Conservation (phyloP, 1,140 invertebrate species). For the Sycophila sp. region DNA sequence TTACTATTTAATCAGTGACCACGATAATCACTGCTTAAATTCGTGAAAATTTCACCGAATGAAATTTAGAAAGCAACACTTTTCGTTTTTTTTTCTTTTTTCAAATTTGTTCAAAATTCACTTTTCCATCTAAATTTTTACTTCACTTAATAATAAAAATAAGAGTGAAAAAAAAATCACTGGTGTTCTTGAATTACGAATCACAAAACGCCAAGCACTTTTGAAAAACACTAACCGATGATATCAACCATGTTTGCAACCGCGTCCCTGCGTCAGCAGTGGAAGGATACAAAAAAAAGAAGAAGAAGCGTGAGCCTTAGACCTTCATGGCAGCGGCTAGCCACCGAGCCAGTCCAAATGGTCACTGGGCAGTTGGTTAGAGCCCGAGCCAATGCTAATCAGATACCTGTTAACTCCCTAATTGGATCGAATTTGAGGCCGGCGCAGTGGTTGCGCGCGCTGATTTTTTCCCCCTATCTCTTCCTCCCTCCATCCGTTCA, state of each 20-base stretch:
- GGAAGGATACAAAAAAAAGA: not conserved
- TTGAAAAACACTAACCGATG: constrained; percentile 43
- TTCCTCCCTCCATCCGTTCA: not conserved
- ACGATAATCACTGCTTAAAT: too few relatives aligned
- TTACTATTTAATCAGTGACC: too few relatives aligned
- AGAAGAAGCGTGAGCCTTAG: not conserved
- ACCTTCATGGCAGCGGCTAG: not conserved
- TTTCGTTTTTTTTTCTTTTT: too few relatives aligned
- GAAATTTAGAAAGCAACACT: too few relatives aligned
- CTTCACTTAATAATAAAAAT: too few relatives aligned
- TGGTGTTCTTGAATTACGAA: too few relatives aligned
- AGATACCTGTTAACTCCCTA: constrained; percentile 61
- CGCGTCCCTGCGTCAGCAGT: not conserved
- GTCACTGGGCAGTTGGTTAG: not conserved
- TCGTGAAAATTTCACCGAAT: too few relatives aligned
- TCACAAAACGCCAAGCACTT: too few relatives aligned
- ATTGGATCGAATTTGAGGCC: constrained; percentile 59
- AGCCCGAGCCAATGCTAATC: constrained; percentile 51
- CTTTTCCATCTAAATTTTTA: too few relatives aligned
- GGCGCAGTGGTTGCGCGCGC: constrained; percentile 48
- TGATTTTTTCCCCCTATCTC: not conserved
- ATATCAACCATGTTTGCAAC: constrained; percentile 46
- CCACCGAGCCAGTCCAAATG: not conserved
- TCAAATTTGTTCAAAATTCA: too few relatives aligned
- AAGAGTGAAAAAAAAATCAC: too few relatives aligned